Evolutionary conservation across 2,888 invertebrate genomes (phyloP), one percentile per base, ranked within the genome.

Genomic region (Harmothoe impar): DNA sequence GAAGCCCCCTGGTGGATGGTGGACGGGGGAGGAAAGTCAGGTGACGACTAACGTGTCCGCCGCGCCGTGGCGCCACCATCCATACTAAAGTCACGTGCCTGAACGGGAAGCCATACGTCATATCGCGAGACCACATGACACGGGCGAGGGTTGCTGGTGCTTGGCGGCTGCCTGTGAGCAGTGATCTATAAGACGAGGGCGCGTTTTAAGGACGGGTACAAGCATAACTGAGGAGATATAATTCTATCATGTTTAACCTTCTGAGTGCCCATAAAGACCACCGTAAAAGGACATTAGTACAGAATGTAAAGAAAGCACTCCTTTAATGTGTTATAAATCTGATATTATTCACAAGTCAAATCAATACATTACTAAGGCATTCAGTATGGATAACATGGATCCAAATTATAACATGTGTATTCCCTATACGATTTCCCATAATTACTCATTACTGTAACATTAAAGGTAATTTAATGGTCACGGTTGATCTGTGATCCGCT

Each of bases 91-190:
- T 81, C 81, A 81, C 81, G 81, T 81, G 81, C 35, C 20, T 35
- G n/a, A 81, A 43, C 81, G 81, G 81, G 43, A 81, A 81, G 81
- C 20, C 33, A 81, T 81, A 81, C 81, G 81, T 81, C 81, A 81
- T 81, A 33, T 81, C 81, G 81, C 81, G 35, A 81, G 81, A n/a
- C 81, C 81, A 81, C 81, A 35, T 43, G 81, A 17, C 81, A 25
- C 35, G 72, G 72, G 25, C 29, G 72, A 72, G 72, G 25, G 72
- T 29, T 25, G 72, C 29, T 72, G 72, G 72, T 72, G 72, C 29
- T 29, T 25, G 29, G 72, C 72, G 29, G 72, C 15, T 29, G 72
- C 29, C 72, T 15, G 29, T 23, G 0, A 25, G 72, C n/a, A 25
- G 25, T 72, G 72, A 72, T 72, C 1, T 72, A 72, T 72, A 25